Evolutionary conservation across 2,113 vertebrate species (phyloP).

Genomic region (Sinocyclocheilus grahami): DNA sequence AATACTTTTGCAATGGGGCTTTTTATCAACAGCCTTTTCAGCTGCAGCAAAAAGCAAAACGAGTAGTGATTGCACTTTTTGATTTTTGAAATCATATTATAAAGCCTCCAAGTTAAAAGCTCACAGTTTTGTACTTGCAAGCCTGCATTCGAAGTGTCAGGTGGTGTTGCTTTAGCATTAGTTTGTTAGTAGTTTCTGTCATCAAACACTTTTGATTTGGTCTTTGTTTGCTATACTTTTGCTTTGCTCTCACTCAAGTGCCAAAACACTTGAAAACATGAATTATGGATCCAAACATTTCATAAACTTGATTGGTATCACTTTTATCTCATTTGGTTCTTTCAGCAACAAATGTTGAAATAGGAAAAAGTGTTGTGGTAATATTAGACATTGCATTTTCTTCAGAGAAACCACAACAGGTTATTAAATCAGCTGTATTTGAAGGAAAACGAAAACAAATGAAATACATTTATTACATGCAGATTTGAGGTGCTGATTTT

Average conservation of each 20-base stretch:
- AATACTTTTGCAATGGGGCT: not conserved
- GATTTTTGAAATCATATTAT: conserved; percentile 19
- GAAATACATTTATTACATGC: not conserved
- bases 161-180: not conserved
- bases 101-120: conserved; percentile 16
- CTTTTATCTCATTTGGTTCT: not conserved
- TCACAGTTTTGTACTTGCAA: conserved; percentile 1
- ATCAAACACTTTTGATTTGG: conserved; percentile 21
- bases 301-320: not conserved
- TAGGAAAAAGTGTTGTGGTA: not conserved
- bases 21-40: conserved; percentile 21
- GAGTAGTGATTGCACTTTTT: not conserved
- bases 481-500: not conserved
- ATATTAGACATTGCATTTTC: not conserved
- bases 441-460: not conserved
- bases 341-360: not conserved
- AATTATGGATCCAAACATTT: conserved; percentile 4
- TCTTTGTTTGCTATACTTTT: conserved; percentile 21
- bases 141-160: conserved; percentile 1
- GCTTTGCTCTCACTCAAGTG: not conserved
- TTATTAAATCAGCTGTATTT: not conserved
- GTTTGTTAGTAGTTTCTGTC: conserved; percentile 14
- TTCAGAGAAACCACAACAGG: not conserved
- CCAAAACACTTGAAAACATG: not conserved
- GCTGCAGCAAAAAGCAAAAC: not conserved